phyloP scores from a whole-genome alignment of 2,888 invertebrate genomes.

The Tetranychus truncatus region DNA sequence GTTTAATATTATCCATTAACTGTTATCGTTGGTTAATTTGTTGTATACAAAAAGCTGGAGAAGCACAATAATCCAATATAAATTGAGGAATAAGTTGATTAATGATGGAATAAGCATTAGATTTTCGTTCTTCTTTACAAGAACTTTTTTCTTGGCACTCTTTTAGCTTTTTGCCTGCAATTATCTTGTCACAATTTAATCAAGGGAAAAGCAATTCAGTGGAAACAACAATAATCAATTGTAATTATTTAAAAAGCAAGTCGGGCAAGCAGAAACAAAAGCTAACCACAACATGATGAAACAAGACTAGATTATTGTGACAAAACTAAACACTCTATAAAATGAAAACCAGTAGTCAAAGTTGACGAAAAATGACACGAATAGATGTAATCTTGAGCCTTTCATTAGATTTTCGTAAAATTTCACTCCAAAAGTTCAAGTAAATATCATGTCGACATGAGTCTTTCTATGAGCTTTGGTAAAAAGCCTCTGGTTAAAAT shows the following conservation, averaged over 20 bases:
- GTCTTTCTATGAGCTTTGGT: too few species aligned
- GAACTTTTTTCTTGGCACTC: neutral
- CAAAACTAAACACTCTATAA: too few species aligned
- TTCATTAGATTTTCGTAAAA: too few species aligned
- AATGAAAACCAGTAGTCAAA: too few species aligned
- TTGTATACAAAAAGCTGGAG: neutral
- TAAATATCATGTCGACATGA: too few species aligned
- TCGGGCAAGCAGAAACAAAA: neutral
- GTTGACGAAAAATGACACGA: too few species aligned
- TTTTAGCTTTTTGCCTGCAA: neutral
- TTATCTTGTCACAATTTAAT: neutral
- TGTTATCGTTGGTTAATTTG: too few species aligned
- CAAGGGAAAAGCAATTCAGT: neutral
- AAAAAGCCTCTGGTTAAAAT: too few species aligned
- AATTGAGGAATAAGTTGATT: neutral
- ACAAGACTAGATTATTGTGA: too few species aligned
- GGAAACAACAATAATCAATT: neutral
- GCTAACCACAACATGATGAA: neutral
- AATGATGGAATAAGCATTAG: neutral
- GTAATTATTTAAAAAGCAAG: neutral
- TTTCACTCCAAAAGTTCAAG: too few species aligned
- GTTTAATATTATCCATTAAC: too few species aligned
- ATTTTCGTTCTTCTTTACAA: neutral
- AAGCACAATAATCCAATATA: neutral
- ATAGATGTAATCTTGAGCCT: too few species aligned